Conservation (phyloP, 2,888 invertebrate species). For the Anticlea derivata region DNA sequence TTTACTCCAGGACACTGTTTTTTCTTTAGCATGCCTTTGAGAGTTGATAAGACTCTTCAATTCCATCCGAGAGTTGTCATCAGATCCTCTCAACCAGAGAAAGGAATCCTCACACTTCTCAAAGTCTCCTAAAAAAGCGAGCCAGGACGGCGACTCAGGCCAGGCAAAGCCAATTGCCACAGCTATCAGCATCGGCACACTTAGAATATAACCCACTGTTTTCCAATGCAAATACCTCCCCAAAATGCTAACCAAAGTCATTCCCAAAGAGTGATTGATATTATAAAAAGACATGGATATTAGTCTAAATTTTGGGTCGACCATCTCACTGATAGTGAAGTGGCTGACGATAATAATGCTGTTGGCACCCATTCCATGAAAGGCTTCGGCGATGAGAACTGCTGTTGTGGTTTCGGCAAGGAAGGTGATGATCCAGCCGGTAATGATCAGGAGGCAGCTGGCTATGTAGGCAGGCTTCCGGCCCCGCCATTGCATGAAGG, state of each 20-base stretch:
- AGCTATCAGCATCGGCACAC: constrained; percentile 23
- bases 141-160: constrained; percentile 37
- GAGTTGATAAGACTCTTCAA: constrained; percentile 18
- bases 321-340: constrained; percentile 32
- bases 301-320: constrained; percentile 32
- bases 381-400: constrained; percentile 30
- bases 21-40: constrained; percentile 3
- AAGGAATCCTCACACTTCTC: constrained; percentile 28
- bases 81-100: constrained; percentile 26
- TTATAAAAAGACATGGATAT: constrained; percentile 23
- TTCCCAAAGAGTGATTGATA: constrained; percentile 21
- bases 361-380: constrained; percentile 32
- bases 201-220: constrained; percentile 25
- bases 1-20: neutral
- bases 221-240: constrained; percentile 36
- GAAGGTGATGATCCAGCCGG: constrained; percentile 32
- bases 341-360: constrained; percentile 24
- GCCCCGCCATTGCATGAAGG: constrained; percentile 34
- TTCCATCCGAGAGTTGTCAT: constrained; percentile 25
- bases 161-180: constrained; percentile 14
- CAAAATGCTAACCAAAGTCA: constrained; percentile 17
- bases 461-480: constrained; percentile 31
- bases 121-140: constrained; percentile 31
- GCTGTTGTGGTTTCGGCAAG: constrained; percentile 6
- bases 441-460: constrained; percentile 24